Conservation (phyloP, 2,797 vertebrate genomes). For the Hyperoplus lanceolatus region DNA sequence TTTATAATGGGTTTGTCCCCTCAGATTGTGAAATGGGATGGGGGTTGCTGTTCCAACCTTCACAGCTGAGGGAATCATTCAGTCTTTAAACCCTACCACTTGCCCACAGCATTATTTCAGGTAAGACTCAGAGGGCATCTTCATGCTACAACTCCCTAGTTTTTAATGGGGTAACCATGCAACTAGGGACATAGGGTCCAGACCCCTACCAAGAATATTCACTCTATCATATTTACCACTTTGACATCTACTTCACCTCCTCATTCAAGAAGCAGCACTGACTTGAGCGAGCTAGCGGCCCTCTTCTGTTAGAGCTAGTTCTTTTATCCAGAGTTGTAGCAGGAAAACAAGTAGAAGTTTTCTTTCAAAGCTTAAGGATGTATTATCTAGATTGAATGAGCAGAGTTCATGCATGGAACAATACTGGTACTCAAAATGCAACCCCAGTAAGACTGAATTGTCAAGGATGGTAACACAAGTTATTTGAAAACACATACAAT, state of each 20-base stretch:
- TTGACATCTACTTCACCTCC: slow-evolving; percentile 14
- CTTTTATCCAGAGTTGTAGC: too few species aligned
- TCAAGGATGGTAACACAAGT: too few species aligned
- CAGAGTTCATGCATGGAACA: too few species aligned
- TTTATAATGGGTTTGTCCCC: slow-evolving; percentile 13
- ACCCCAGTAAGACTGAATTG: too few species aligned
- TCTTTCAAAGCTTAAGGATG: too few species aligned
- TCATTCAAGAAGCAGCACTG: slow-evolving; percentile 38
- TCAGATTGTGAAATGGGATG: slow-evolving; percentile 2
- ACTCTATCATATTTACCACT: slow-evolving; percentile 18
- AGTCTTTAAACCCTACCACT: slow-evolving; percentile 42
- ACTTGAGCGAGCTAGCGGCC: background rate
- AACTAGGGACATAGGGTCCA: slow-evolving; percentile 49
- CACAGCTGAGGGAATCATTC: slow-evolving; percentile 40
- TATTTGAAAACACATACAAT: too few species aligned
- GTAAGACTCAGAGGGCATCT: slow-evolving; percentile 54
- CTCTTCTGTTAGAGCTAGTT: too few species aligned
- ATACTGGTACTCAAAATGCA: too few species aligned
- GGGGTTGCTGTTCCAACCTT: slow-evolving; percentile 4
- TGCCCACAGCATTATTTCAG: slow-evolving; percentile 51
- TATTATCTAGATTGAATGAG: too few species aligned
- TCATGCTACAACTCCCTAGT: slow-evolving; percentile 9
- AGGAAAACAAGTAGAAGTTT: too few species aligned
- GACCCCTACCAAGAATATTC: slow-evolving; percentile 39
- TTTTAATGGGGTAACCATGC: slow-evolving; percentile 38